A percentile compares a stretch with the other conserved stretches of the same genome.
phyloP scores from a whole-genome alignment of 30 jellyfish, hydroid and myxozoan species.

The Turritopsis rubra region DNA sequence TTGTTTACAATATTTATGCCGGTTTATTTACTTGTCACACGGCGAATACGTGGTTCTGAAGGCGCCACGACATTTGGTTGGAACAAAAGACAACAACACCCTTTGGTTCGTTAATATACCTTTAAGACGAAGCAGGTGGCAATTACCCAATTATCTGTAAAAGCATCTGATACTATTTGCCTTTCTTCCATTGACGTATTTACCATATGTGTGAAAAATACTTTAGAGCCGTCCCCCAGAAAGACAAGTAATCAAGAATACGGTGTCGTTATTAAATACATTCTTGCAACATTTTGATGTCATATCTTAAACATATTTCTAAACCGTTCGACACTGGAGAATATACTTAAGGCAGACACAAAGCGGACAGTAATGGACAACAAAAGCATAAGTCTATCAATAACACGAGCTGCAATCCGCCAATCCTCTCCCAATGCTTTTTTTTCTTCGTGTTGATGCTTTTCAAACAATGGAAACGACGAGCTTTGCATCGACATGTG shows the following conservation, averaged over 20 bases:
- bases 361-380: conserved; percentile 63
- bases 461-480: neutral
- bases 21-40: neutral
- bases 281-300: neutral
- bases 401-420: conserved; percentile 74
- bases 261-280: neutral
- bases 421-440: conserved; percentile 69
- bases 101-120: no score
- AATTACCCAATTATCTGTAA: no score
- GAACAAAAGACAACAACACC: no score
- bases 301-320: conserved; percentile 46
- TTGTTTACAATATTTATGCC: neutral
- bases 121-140: no score
- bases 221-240: neutral
- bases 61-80: no score
- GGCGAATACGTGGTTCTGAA: neutral
- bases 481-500: neutral
- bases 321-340: conserved; percentile 61
- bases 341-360: conserved; percentile 66
- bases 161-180: no score
- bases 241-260: neutral
- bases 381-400: conserved; percentile 71
- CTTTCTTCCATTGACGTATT: neutral
- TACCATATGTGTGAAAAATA: neutral
- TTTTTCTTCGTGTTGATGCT: conserved; percentile 12